A percentile compares a stretch with the other conserved stretches of the same genome.
Evolutionary conservation across 2,888 invertebrate genomes (phyloP).

Genomic region (Cremastinae sp.): DNA sequence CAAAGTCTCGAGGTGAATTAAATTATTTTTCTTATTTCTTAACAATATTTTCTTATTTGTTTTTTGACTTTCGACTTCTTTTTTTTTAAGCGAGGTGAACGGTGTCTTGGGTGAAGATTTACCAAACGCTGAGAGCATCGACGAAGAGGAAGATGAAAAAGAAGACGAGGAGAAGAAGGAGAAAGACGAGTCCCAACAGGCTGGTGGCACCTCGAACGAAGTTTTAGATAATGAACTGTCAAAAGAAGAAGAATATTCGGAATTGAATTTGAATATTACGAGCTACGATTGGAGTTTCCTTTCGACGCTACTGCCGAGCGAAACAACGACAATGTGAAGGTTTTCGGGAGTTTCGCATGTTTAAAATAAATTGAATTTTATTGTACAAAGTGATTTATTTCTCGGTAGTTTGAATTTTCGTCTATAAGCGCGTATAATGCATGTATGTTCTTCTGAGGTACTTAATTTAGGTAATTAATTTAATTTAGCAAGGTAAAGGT

Average conservation of each 20-base stretch:
- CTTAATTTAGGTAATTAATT: background rate
- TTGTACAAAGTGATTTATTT: constrained; percentile 13
- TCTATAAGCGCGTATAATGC: background rate
- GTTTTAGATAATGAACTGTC: constrained; percentile 23
- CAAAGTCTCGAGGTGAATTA: constrained; percentile 48
- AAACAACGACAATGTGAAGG: constrained; percentile 58
- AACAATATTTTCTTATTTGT: constrained; percentile 22
- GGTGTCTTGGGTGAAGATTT: constrained; percentile 46
- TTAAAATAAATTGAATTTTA: constrained; percentile 54
- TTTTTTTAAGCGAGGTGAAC: constrained; percentile 39
- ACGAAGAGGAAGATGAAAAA: constrained; percentile 56
- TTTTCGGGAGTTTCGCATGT: background rate
- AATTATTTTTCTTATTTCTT: too few species aligned
- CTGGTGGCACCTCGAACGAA: constrained; percentile 54
- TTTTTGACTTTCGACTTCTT: constrained; percentile 3
- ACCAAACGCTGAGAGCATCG: constrained; percentile 66
- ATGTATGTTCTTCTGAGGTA: background rate
- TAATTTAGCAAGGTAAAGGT: constrained; percentile 64
- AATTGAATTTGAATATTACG: constrained; percentile 61
- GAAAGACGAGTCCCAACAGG: constrained; percentile 20
- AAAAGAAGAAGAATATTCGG: constrained; percentile 44
- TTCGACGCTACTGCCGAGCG: constrained; percentile 70
- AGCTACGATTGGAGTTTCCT: constrained; percentile 74
- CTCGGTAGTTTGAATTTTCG: background rate
- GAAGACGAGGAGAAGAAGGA: constrained; percentile 49